Base-by-base conservation (phyloP, 2,888 invertebrate genomes). In the Dexiosoma caninum region DNA sequence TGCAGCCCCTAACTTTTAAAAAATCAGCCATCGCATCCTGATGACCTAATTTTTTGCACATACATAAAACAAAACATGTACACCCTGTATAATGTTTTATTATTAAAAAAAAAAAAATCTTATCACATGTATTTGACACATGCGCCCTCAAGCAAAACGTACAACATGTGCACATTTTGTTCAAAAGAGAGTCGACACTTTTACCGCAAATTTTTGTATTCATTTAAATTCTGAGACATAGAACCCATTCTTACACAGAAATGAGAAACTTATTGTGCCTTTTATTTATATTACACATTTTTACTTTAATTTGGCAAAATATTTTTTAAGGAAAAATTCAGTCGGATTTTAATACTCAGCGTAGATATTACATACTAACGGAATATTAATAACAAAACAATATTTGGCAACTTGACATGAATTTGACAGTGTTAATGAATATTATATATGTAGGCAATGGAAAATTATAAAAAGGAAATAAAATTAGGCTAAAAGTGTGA, bases 131-230 rank as follows among this genome's bases (percentile, higher is more conserved):
- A 81, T 44, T 14, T 30, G 53, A 21, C 55, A 57, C 77, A 70
- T 77, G 81, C 81, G 81, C 77, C n/a, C 3, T 49, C 1, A 2
- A n/a, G 23, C 9, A n/a, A 40, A 49, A 57, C 2, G 19, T 69
- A 67, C 72, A n/a, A n/a, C 81, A 81, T 81, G 72, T 81, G 77
- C 77, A 64, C 55, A 72, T 2, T 53, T 66, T 49, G n/a, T 19
- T 12, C 19, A 57, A 59, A 37, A 60, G 69, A 74, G 76, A 62
- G 62, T 21, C 19, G 57, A 27, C 2, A 64, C 23, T 62, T 64
- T 72, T 77, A 77, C 81, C 81, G 81, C 81, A 81, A 80, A 64
- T 81, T 81, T 76, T 53, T 57, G 46, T 64, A 37, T 51, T 42
- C 23, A 46, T 37, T 7, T 6, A 55, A 51, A 55, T 1, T 44